Percentiles rank a stretch among this genome's conserved stretches.
phyloP scores from a whole-genome alignment of 2,797 vertebrate genomes.

The Sternotherus odoratus region DNA sequence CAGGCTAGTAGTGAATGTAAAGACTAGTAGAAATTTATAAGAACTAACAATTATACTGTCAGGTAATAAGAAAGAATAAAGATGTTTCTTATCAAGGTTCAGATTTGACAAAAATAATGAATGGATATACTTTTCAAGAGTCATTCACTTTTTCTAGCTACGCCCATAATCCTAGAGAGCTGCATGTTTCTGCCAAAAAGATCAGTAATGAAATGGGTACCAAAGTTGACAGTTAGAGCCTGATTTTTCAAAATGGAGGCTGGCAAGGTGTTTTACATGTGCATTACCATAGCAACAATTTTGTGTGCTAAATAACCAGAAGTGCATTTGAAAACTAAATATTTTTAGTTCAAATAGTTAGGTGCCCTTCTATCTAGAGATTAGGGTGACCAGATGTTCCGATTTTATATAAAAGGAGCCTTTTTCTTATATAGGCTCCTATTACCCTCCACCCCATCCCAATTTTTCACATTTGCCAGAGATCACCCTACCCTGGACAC shows the following conservation, averaged over 20 bases:
- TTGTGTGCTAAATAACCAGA: background rate
- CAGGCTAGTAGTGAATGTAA: background rate
- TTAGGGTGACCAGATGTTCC: no score
- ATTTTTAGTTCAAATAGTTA: background rate
- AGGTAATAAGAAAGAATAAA: background rate
- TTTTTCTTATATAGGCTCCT: no score
- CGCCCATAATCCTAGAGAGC: background rate
- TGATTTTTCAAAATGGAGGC: background rate
- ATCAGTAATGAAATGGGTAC: background rate
- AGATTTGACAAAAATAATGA: background rate
- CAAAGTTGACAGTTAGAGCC: background rate
- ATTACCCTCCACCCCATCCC: no score
- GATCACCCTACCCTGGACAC: no score
- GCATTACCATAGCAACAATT: background rate
- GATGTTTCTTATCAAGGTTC: background rate
- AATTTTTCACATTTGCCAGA: no score
- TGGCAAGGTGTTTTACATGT: background rate
- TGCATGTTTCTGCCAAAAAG: background rate
- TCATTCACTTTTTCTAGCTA: conserved; percentile 10
- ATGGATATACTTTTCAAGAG: background rate
- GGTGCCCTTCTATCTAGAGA: background rate
- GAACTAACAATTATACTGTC: background rate
- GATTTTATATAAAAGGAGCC: no score
- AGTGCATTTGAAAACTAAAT: background rate
- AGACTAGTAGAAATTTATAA: background rate